A percentile compares a stretch with the other conserved stretches of the same genome.
Evolutionary conservation across 2,113 vertebrate genomes (phyloP).

Genomic region (Trematocara stigmaticum): DNA sequence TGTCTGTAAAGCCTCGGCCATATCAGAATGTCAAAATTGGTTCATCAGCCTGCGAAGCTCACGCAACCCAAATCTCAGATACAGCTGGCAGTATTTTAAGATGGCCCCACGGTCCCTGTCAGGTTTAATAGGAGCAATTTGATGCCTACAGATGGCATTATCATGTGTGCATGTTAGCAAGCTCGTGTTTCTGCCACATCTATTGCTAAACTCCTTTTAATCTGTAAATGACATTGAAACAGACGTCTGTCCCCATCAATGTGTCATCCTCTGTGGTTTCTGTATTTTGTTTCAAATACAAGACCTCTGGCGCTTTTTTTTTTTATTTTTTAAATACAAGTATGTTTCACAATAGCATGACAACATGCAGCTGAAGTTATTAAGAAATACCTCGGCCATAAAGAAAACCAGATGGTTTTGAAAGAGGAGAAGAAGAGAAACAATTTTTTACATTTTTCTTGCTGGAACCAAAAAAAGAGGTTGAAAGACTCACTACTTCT

Average conservation of each 20-base stretch:
- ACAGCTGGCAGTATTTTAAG: constrained; percentile 23
- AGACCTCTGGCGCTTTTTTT: background rate
- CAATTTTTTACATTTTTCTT: background rate
- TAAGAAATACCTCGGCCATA: background rate
- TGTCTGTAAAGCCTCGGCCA: background rate
- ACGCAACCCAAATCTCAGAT: constrained; percentile 14
- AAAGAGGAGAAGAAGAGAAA: background rate
- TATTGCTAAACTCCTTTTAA: constrained; percentile 44
- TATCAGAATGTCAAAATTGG: constrained; percentile 4
- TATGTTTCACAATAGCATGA: background rate
- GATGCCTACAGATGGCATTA: constrained; percentile 22
- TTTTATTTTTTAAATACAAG: background rate
- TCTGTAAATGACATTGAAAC: constrained; percentile 42
- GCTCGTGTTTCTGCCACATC: constrained; percentile 25
- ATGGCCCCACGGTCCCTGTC: background rate
- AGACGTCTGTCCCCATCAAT: constrained; percentile 43
- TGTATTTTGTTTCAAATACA: constrained; percentile 43
- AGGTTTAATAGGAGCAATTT: constrained; percentile 11
- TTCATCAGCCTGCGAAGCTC: constrained; percentile 3
- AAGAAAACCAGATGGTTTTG: background rate
- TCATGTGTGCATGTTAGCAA: background rate
- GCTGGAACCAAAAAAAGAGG: background rate
- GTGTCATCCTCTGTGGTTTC: constrained; percentile 3
- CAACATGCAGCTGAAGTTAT: background rate
- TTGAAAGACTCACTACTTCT: background rate